Conservation (phyloP, 2,888 invertebrate genomes). For the Pollenia amentaria region DNA sequence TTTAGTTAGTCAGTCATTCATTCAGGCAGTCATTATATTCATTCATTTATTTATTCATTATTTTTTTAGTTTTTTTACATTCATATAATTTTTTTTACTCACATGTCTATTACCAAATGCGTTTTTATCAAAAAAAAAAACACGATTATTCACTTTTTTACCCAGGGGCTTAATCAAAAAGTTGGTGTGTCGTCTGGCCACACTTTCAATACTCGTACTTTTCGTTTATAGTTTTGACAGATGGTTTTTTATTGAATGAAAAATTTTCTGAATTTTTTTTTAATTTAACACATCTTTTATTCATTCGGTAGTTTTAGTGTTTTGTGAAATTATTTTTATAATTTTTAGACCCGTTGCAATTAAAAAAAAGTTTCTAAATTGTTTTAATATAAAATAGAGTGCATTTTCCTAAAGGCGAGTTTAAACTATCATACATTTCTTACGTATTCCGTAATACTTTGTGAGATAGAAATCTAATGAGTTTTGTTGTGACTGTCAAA, state of each 20-base stretch:
- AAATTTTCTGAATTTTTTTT: slow-evolving; percentile 19
- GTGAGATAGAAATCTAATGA: too few species aligned
- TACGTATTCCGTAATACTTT: too few species aligned
- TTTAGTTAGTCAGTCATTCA: slow-evolving; percentile 6
- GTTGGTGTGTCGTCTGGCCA: background rate
- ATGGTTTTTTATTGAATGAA: slow-evolving; percentile 11
- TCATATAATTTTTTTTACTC: too few species aligned
- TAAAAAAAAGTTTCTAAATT: background rate
- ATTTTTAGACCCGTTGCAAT: background rate
- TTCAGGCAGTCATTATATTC: background rate
- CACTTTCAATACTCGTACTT: slow-evolving; percentile 26
- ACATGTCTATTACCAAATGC: slow-evolving; percentile 42
- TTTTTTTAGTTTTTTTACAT: background rate
- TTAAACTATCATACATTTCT: too few species aligned
- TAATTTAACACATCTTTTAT: slow-evolving; percentile 28
- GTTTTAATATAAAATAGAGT: too few species aligned
- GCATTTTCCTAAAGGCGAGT: too few species aligned
- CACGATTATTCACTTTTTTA: background rate
- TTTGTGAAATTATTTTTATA: background rate
- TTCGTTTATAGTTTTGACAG: slow-evolving; percentile 13
- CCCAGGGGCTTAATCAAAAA: background rate
- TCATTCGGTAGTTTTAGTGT: slow-evolving; percentile 1
- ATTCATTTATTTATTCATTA: slow-evolving; percentile 7
- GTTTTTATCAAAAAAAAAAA: slow-evolving; percentile 15
- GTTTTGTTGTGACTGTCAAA: too few species aligned